Evolutionary conservation across 2,888 invertebrate genomes (phyloP), one percentile per base, ranked within the genome.

Genomic region (Metopia argyrocephala): DNA sequence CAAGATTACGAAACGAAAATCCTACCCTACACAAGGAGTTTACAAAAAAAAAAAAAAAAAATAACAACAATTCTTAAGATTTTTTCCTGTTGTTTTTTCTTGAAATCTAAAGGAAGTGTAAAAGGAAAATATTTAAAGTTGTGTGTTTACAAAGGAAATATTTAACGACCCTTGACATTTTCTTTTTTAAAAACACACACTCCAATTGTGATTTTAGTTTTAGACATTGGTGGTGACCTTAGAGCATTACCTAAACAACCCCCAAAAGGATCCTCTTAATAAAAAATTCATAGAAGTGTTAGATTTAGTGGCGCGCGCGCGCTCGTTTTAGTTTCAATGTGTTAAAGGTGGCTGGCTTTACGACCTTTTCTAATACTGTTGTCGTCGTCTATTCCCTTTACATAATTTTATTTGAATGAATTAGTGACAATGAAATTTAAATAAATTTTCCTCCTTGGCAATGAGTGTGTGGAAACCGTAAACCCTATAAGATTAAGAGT

Each of bases 241-340:
- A 46, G 27, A 66, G 64, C 57, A 57, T 31, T 20, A 76, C 50
- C 56, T 18, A 50, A 64, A 66, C n/a, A 59, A 71, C 71, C 78
- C 78, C 78, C 71, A 73, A 78, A 38, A 73, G 54, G 61, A 61
- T 61, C 45, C 70, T n/a, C n/a, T 69, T 38, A 61, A 56, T 48
- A 21, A 9, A 3, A 28, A 9, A 25, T 25, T 15, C 4, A 31
- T 20, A 59, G 25, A 74, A 69, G 74, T 81, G 70, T 81, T 70
- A 75, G 27, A 66, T 66, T 75, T 62, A 65, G 69, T 69, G 20
- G n/a, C 48, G 31, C 31, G 64, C 76, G 74, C 82, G 82, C 82
- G 83, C 82, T 79, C 75, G 54, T 82, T 79, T 78, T 69, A 48
- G 65, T 64, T 62, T 61, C 20, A 75, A 46, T 81, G 78, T 81